Conservation (phyloP, 2,797 vertebrate genomes). For the Megaceryle alcyon region DNA sequence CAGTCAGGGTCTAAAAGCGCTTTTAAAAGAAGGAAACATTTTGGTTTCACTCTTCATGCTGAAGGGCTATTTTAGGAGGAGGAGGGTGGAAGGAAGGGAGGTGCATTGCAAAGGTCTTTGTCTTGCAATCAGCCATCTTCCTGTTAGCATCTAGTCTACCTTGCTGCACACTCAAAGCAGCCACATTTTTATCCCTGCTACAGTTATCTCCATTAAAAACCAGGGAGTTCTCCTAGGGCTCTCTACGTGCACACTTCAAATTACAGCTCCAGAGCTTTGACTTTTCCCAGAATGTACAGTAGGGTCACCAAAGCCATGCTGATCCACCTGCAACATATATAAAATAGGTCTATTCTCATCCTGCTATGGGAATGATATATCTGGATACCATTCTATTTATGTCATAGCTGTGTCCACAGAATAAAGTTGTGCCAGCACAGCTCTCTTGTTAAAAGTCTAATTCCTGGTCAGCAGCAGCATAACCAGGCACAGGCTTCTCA, state of each 20-base stretch:
- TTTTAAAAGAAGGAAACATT: background rate
- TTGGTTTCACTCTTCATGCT: background rate
- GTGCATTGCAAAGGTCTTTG: conserved; percentile 33
- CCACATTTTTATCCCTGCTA: background rate
- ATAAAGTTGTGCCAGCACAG: background rate
- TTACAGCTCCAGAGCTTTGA: background rate
- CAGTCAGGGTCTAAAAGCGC: background rate
- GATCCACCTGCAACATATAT: background rate
- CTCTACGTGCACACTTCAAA: background rate
- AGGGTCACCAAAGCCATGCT: background rate
- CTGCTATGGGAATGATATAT: background rate
- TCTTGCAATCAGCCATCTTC: conserved; percentile 59
- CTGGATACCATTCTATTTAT: background rate
- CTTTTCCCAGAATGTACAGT: background rate
- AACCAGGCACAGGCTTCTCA: background rate
- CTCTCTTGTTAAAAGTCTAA: background rate
- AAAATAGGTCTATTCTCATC: background rate
- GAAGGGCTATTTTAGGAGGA: conserved; percentile 42
- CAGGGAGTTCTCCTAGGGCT: background rate
- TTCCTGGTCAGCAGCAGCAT: background rate
- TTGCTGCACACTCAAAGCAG: background rate
- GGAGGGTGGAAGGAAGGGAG: conserved; percentile 68
- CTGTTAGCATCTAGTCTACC: conserved; percentile 44
- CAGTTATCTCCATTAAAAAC: background rate
- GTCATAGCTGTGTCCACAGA: background rate